phyloP scores from a whole-genome alignment of 2,888 invertebrate species.

The Galerucella pusilla region DNA sequence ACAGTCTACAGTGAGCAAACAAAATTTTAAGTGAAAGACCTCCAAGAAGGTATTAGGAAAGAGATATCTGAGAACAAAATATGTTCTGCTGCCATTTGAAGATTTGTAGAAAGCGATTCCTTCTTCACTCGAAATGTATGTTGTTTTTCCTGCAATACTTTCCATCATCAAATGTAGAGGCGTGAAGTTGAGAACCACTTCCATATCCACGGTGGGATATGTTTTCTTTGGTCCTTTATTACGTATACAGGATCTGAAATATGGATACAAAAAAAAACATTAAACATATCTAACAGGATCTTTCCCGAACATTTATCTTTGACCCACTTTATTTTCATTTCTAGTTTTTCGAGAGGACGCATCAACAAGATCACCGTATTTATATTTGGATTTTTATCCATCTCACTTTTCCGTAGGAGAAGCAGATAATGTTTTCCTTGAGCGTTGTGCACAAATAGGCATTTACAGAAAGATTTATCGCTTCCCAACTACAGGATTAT shows the following conservation, averaged over 20 bases:
- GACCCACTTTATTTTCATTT: conserved; percentile 15
- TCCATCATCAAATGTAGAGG: no score
- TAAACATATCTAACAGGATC: neutral
- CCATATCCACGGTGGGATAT: no score
- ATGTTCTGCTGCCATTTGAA: no score
- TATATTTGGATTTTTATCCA: conserved; percentile 24
- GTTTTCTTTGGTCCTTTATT: no score
- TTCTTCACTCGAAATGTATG: no score
- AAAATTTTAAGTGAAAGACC: no score
- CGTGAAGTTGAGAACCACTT: no score
- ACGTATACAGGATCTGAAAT: neutral
- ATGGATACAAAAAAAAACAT: neutral
- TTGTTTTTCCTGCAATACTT: no score
- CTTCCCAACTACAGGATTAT: conserved; percentile 24
- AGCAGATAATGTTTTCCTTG: conserved; percentile 24
- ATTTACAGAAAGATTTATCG: conserved; percentile 27
- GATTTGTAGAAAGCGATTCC: no score
- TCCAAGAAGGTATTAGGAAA: no score
- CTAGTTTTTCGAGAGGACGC: conserved; percentile 4
- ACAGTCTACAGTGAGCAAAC: no score
- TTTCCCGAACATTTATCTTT: conserved; percentile 3
- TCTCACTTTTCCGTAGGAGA: conserved; percentile 10
- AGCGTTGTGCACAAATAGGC: conserved; percentile 31
- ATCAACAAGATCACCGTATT: conserved; percentile 18
- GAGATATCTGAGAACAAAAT: no score